Conservation (phyloP, 1,140 invertebrate species). For the Eulimnadia texana region DNA sequence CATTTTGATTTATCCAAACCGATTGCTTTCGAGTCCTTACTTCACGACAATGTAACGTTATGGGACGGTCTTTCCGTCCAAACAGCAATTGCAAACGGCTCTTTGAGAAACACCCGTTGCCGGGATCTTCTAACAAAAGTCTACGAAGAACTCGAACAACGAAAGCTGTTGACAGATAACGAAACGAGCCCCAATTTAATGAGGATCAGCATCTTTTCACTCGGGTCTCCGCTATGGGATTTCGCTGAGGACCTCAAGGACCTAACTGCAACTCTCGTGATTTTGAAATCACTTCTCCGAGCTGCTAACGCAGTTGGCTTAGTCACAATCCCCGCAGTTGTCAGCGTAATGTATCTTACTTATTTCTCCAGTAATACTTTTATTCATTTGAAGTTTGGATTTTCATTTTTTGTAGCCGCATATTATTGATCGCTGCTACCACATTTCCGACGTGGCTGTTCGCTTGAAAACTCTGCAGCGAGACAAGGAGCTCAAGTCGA, state of each 20-base stretch:
- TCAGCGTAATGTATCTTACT: neutral
- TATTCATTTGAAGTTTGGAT: neutral
- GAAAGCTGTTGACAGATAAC: neutral
- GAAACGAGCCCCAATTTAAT: neutral
- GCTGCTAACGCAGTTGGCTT: conserved; percentile 3
- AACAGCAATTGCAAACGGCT: neutral
- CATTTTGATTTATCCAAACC: conserved; percentile 1
- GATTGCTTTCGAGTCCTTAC: neutral
- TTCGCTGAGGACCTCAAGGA: neutral
- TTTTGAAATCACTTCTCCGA: conserved; percentile 2
- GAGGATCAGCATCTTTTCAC: neutral
- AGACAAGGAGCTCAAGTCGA: neutral
- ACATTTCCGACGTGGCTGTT: neutral
- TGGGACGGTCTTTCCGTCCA: neutral
- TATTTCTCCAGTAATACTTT: neutral
- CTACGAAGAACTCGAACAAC: neutral
- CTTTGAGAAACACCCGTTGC: neutral
- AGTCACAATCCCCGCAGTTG: neutral
- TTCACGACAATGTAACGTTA: neutral
- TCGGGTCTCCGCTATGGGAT: conserved; percentile 3
- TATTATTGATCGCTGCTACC: neutral
- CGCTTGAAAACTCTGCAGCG: neutral
- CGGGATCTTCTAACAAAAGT: neutral
- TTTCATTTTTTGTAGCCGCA: neutral
- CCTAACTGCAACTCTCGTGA: neutral